Base-by-base conservation (phyloP, 2,888 invertebrate genomes). In the Andrena dorsata region DNA sequence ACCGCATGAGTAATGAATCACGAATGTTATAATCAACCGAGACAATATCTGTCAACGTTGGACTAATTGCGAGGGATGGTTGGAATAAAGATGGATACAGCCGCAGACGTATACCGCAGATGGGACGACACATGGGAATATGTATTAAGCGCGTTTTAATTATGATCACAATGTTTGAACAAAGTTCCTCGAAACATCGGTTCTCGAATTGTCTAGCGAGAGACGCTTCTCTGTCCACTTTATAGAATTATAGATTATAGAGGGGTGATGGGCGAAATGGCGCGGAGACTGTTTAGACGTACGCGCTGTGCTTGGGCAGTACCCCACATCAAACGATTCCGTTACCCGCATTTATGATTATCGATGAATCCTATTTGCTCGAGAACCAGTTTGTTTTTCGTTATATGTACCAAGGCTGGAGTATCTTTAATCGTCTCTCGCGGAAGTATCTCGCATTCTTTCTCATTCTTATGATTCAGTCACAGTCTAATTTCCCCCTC, bases 161-260 rank as follows among this genome's bases (percentile, higher is more conserved):
- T 51, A 51, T 20, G 20, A 8, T 51, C 16, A 5, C 41, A 41
- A 41, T 16, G 41, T 41, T 41, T 41, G 4, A 41, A 41, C 41
- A 41, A 4, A 16, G 16, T 41, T 41, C 41, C 41, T 16, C 41
- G 16, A 41, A 41, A 13, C 41, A 5, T 16, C 23, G 49, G 28
- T 76, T 73, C 70, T 66, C 72, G 76, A 79, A 83, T 56, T 69
- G 41, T 73, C 49, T 10, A 49, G 68, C 68, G 30, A 60, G 73
- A 56, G 35, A 65, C 47, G 75, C 65, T 69, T 74, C 73, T 76
- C 75, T 73, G 79, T 84, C 66, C 66, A 72, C 68, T 13, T 41
- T 41, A 41, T 41, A 41, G 16, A 16, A 16, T 41, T 16, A 60
- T 41, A 71, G 32, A 30, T 76, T 76, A 73, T 65, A 69, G 72